Percentiles rank a stretch among this genome's conserved stretches.
phyloP scores from a whole-genome alignment of 2,888 invertebrate genomes.

The Lasioglossum vierecki region DNA sequence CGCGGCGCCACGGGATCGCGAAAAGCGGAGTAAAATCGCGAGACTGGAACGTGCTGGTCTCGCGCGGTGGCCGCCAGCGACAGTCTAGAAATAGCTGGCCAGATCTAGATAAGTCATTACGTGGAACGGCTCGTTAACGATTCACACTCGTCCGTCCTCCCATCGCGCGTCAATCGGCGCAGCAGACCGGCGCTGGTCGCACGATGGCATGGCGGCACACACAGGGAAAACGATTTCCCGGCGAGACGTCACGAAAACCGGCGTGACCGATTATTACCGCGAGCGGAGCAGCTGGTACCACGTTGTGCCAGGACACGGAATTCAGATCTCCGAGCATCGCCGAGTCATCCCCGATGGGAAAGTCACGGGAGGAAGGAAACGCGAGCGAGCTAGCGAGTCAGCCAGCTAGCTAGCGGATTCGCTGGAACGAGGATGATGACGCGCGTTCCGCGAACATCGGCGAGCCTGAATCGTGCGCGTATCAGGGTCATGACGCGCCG shows the following conservation, averaged over 20 bases:
- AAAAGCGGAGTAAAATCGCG: conserved; percentile 36
- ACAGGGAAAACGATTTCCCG: conserved; percentile 38
- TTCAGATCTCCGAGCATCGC: conserved; percentile 60
- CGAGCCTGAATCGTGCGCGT: conserved; percentile 38
- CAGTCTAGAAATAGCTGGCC: conserved; percentile 56
- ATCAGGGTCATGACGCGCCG: conserved; percentile 63
- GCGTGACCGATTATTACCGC: conserved; percentile 51
- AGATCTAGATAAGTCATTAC: conserved; percentile 66
- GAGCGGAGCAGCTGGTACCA: conserved; percentile 50
- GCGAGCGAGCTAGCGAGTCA: conserved; percentile 41
- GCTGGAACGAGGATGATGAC: conserved; percentile 67
- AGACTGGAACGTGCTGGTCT: conserved; percentile 41
- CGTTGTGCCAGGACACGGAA: conserved; percentile 58
- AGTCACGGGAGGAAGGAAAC: conserved; percentile 75
- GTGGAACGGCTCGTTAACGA: conserved; percentile 56
- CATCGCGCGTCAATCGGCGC: neutral
- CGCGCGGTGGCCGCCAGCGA: conserved; percentile 25
- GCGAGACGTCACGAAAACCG: conserved; percentile 36
- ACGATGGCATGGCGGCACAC: neutral
- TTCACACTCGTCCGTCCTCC: conserved; percentile 11
- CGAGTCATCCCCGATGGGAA: conserved; percentile 75
- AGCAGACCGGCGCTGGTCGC: neutral
- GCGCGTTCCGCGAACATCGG: conserved; percentile 61
- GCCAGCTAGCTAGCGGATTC: conserved; percentile 44
- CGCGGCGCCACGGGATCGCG: conserved; percentile 24